Evolutionary conservation across 2,113 vertebrate species (phyloP), one percentile per base, ranked within the genome.

Genomic region (Phyllostomus discolor): DNA sequence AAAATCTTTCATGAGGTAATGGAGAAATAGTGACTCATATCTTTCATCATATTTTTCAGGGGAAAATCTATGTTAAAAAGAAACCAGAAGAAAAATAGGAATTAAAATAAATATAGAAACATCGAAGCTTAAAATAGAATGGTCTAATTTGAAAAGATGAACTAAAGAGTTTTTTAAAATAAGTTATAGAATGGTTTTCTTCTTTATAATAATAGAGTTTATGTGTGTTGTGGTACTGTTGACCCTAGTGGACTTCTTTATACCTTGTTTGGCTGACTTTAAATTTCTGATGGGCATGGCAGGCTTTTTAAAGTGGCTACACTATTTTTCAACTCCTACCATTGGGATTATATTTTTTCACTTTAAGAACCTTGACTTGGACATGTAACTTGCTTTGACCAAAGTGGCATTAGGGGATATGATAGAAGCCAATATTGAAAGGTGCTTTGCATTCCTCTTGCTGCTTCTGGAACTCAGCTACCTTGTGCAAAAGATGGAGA

Each of bases 1-100:
- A 95, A 84, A 97, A 95, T 96, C 70, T 94, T 97, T 95, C 88
- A 95, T 41, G 64, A 95, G 69, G 54, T 93, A 91, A 95, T 69
- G 88, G 62, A 41, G 57, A 94, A 96, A 94, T 35, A 26, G 43
- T 96, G 86, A 92, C 92, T 86, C 24, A 50, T 82, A 92, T 95
- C 64, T 97, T 94, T 91, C 80, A 72, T 83, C 73, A 52, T 19
- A 72, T 91, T 96, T 88, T 96, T 20, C 88, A 94, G 59, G 14
- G 79, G 78, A 28, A 94, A 88, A 75, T 11, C 26, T 59, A 24
- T 14, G 88, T 86, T 84, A 41, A 52, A 97, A 86, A 92, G 66
- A 79, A 81, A 67, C 24, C 11, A 50, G 52, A 83, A 81, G 50
- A 72, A 84, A 87, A 80, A 90, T 46, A 90, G 38, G 91, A 92